Percentiles rank a stretch among this genome's conserved stretches.
Evolutionary conservation across 2,113 vertebrate genomes (phyloP).

Genomic region (western clawed frog (Xenopus tropicalis)): UCB_Xtro_10.0 CM004451.2:30823001-30823500

Average conservation of each 20-base stretch:
- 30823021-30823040: too few species aligned
- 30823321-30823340: constrained; percentile 27
- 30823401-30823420: constrained; percentile 26
- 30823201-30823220: constrained; percentile 13
- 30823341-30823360: constrained; percentile 22
- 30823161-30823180: neutral
- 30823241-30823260: constrained; percentile 31
- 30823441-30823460: constrained; percentile 33
- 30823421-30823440: constrained; percentile 24
- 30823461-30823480: constrained; percentile 24
- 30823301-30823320: constrained; percentile 37
- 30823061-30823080: constrained; percentile 3
- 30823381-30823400: constrained; percentile 30
- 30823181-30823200: neutral
- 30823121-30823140: too few species aligned
- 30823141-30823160: too few species aligned
- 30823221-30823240: constrained; percentile 28
- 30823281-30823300: constrained; percentile 17
- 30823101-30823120: too few species aligned
- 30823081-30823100: too few species aligned
- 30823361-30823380: constrained; percentile 26
- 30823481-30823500: constrained; percentile 21
- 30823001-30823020: too few species aligned
- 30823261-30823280: constrained; percentile 24
- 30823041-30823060: neutral